Percentiles rank a stretch among this genome's conserved stretches.
Evolutionary conservation across 2,113 vertebrate species (phyloP).

Genomic region (Stercorarius parasiticus): DNA sequence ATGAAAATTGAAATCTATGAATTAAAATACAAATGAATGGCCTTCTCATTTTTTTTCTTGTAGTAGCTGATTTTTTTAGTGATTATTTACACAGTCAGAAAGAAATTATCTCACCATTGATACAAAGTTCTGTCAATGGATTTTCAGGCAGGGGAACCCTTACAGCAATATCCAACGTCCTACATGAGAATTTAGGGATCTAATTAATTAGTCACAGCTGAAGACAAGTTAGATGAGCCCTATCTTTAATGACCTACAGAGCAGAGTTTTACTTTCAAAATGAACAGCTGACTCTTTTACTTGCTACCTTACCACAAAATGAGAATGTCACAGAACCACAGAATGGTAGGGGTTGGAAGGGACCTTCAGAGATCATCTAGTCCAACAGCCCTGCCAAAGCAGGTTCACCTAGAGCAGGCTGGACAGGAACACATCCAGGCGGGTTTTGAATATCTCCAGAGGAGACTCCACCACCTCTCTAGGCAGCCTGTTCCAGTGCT

Average conservation of each 20-base stretch:
- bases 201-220: not conserved
- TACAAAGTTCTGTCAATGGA: not conserved
- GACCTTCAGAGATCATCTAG: no score
- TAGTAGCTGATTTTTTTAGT: not conserved
- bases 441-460: no score
- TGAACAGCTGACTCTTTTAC: not conserved
- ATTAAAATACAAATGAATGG: not conserved
- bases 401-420: no score
- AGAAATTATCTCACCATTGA: not conserved
- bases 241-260: not conserved
- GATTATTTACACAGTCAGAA: not conserved
- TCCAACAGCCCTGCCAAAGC: no score
- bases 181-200: not conserved
- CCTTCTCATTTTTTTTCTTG: not conserved
- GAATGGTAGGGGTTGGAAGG: no score
- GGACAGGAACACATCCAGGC: no score
- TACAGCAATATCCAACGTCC: not conserved
- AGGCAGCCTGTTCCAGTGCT: no score
- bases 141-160: not conserved
- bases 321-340: not conserved
- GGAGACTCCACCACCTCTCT: no score
- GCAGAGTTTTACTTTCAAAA: not conserved
- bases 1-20: not conserved
- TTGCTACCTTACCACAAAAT: not conserved
- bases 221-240: not conserved